Evolutionary conservation across 2,797 vertebrate genomes (phyloP), one percentile per base, ranked within the genome.

Genomic region (Chromis chromis): DNA sequence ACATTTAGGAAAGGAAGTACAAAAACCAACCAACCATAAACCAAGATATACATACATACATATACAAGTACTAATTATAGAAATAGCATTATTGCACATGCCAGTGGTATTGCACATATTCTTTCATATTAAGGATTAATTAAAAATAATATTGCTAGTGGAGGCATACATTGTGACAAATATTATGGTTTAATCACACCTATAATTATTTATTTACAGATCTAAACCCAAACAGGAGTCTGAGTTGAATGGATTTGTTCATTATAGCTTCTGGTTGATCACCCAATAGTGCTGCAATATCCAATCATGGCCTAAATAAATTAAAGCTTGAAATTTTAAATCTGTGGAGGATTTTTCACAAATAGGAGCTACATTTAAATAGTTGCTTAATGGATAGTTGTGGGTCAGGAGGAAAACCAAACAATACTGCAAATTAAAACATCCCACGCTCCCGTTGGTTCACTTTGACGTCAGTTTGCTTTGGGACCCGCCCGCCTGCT

Each of bases 401-500:
- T 53, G 25, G 27, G 21, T 60, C 33, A 16, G 52, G n/a, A n/a
- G n/a, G n/a, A n/a, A n/a, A n/a, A n/a, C n/a, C n/a, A n/a, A n/a
- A n/a, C n/a, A n/a, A n/a, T n/a, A n/a, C n/a, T n/a, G n/a, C n/a
- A 48, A 19, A 46, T 64, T 24, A 55, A 65, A 68, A 54, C 33
- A 6, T 36, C 68, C 50, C 58, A 1, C 54, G 63, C 52, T 66
- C 58, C 73, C 11, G 83, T 94, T 94, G 94, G 93, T 61, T 85
- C n/a, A 55, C 50, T 73, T 78, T 70, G 69, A 88, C 89, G 94
- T 94, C 94, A 93, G 78, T 93, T 84, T 58, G 50, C 70, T 3
- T 0, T 19, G 63, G 80, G 78, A 63, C 87, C 93, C 93, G 91
- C 94, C 94, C 91, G 31, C 86, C 65, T 56, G 86, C 89, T 90